Percentiles rank a stretch among this genome's conserved stretches.
Evolutionary conservation across 2,797 vertebrate species (phyloP).

Genomic region (Sphaeramia orbicularis): DNA sequence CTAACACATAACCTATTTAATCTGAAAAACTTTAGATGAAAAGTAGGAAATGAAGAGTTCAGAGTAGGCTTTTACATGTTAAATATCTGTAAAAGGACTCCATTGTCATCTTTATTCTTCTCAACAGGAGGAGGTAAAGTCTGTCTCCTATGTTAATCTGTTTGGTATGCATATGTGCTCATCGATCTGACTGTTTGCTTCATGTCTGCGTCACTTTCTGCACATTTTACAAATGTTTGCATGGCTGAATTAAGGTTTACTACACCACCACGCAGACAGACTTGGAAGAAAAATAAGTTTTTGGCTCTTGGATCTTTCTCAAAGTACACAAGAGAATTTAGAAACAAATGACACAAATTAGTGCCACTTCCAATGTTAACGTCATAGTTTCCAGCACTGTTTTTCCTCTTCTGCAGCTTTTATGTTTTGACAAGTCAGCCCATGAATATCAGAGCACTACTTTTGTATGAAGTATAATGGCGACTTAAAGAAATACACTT

Average conservation of each 20-base stretch:
- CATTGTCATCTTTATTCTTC: too few species aligned
- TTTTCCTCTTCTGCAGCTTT: not conserved
- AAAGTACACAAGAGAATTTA: slow-evolving; percentile 6
- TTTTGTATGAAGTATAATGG: not conserved
- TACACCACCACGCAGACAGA: slow-evolving; percentile 13
- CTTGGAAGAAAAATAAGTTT: slow-evolving; percentile 1
- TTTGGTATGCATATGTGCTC: slow-evolving; percentile 15
- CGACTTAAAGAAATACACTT: too few species aligned
- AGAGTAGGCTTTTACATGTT: too few species aligned
- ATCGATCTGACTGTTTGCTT: slow-evolving; percentile 18
- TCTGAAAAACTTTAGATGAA: too few species aligned
- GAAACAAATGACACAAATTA: not conserved
- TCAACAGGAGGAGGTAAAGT: not conserved
- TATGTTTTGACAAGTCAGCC: slow-evolving; percentile 1
- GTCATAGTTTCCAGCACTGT: not conserved
- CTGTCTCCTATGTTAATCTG: slow-evolving; percentile 2
- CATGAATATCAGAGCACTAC: slow-evolving; percentile 1
- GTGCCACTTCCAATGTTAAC: not conserved
- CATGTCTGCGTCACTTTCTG: slow-evolving; percentile 13
- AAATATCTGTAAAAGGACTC: too few species aligned
- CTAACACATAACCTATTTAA: too few species aligned
- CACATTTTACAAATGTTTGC: slow-evolving; percentile 20
- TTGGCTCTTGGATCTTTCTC: slow-evolving; percentile 5
- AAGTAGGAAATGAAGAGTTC: too few species aligned
- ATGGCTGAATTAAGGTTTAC: slow-evolving; percentile 12